Conservation (phyloP, 2,888 invertebrate species). For the Ennomos erosarius region DNA sequence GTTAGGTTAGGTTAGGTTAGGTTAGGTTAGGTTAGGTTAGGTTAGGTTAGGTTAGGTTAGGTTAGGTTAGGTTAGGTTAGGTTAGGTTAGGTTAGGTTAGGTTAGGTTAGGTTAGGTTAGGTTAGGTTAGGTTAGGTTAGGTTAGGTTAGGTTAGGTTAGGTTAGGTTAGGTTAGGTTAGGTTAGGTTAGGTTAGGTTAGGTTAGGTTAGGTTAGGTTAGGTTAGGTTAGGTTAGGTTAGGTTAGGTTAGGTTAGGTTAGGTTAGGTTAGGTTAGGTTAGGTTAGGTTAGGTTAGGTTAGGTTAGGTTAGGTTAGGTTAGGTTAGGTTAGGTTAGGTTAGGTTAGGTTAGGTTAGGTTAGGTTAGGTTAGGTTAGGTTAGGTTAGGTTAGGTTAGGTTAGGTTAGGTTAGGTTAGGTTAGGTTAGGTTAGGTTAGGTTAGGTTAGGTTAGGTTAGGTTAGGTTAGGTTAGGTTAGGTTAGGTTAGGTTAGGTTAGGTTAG, state of each 20-base stretch:
- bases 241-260: background rate
- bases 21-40: conserved; percentile 6
- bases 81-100: conserved; percentile 1
- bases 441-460: conserved; percentile 6
- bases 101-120: conserved; percentile 28
- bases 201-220: conserved; percentile 23
- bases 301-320: conserved; percentile 18
- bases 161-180: background rate
- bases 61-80: background rate
- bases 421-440: conserved; percentile 15
- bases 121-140: conserved; percentile 24
- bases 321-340: conserved; percentile 28
- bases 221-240: conserved; percentile 7
- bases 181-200: conserved; percentile 19
- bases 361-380: background rate
- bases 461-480: background rate
- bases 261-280: background rate
- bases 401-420: conserved; percentile 26
- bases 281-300: background rate
- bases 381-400: conserved; percentile 3
- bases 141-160: background rate
- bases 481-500: background rate
- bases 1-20: conserved; percentile 15
- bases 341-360: conserved; percentile 10
- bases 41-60: background rate